Evolutionary conservation across 2,113 vertebrate genomes (phyloP).

Genomic region (Brachyhypopomus occidentalis): DNA sequence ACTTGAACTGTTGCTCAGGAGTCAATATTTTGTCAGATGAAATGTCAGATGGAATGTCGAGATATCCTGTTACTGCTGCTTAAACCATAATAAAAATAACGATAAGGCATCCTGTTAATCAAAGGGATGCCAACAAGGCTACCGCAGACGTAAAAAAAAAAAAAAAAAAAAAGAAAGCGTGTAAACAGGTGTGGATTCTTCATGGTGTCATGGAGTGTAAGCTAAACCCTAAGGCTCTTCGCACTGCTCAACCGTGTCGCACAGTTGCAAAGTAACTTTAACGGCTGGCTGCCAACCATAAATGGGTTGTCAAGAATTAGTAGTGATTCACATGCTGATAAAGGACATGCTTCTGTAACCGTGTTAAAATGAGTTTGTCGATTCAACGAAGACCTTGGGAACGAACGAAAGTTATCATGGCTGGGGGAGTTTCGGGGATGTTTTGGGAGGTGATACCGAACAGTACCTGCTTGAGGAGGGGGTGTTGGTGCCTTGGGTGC

Average conservation of each 20-base stretch:
- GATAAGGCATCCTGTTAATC: not conserved
- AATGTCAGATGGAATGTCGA: not conserved
- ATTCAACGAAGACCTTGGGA: not conserved
- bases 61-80: not conserved
- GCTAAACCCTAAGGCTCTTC: not conserved
- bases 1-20: not conserved
- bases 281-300: not conserved
- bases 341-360: conserved; percentile 14
- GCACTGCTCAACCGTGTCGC: not conserved
- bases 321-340: not conserved
- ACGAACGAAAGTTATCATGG: not conserved
- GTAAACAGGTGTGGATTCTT: conserved; percentile 19
- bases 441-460: conserved; percentile 17
- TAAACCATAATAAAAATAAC: conserved; percentile 20
- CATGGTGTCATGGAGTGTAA: not conserved
- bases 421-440: not conserved
- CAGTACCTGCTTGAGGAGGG: conserved; percentile 66
- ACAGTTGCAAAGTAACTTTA: no score
- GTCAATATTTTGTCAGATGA: not conserved
- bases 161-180: no score
- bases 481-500: conserved; percentile 49
- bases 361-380: not conserved
- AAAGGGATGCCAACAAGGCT: not conserved
- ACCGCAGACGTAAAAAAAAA: conserved; percentile 2
- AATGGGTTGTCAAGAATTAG: not conserved